Conservation (phyloP, 2,888 invertebrate genomes). For the Oligia latruncula region DNA sequence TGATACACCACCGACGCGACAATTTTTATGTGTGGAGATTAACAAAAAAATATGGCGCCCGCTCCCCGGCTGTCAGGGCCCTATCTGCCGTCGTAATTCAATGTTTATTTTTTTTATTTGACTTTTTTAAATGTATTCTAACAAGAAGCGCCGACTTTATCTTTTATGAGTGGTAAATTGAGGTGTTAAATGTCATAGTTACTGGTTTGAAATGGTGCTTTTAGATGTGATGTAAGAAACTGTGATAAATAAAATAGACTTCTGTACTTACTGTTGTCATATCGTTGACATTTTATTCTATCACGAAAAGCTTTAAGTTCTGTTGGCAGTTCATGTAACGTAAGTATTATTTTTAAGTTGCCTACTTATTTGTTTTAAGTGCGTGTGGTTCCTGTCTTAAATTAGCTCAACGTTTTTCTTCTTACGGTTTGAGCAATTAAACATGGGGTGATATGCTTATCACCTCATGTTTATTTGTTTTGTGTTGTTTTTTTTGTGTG, state of each 20-base stretch:
- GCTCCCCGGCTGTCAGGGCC: constrained; percentile 74
- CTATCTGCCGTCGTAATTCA: constrained; percentile 80
- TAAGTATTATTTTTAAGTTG: constrained; percentile 17
- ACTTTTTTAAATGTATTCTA: constrained; percentile 67
- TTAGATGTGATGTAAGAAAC: constrained; percentile 49
- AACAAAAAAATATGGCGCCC: constrained; percentile 72
- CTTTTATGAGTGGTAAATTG: constrained; percentile 78
- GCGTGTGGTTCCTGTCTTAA: constrained; percentile 7
- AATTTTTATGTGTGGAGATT: constrained; percentile 75
- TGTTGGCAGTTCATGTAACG: constrained; percentile 6
- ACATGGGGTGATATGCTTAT: constrained; percentile 10
- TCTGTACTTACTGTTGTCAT: constrained; percentile 46
- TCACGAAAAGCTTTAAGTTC: constrained; percentile 23
- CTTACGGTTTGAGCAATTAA: constrained; percentile 34
- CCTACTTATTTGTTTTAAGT: constrained; percentile 18
- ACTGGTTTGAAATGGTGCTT: constrained; percentile 62
- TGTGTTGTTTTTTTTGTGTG: too few relatives aligned
- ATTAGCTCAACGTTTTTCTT: constrained; percentile 16
- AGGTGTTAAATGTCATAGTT: constrained; percentile 75
- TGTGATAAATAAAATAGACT: constrained; percentile 61
- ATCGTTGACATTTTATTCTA: constrained; percentile 23
- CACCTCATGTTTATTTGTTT: too few relatives aligned
- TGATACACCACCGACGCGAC: constrained; percentile 69
- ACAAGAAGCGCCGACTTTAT: constrained; percentile 76
- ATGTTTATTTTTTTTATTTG: constrained; percentile 77